Percentiles rank a stretch among this genome's conserved stretches.
Conservation (phyloP, 2,888 invertebrate genomes). For the Lithophane ornitopus region DNA sequence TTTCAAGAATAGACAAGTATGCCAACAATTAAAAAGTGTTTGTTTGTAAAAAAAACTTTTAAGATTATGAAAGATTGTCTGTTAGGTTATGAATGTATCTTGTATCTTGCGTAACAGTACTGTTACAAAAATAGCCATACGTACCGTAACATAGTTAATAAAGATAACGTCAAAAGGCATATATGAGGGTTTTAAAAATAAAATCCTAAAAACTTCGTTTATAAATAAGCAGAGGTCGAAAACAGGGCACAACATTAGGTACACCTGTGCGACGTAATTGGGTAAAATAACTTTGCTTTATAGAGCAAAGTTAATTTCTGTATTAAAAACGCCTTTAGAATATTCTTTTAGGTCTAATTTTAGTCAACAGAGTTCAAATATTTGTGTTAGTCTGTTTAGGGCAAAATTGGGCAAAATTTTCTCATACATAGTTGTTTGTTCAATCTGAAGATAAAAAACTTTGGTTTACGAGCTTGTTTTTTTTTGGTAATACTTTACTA, state of each 20-base stretch:
- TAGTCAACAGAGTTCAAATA: not conserved
- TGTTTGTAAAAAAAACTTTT: not conserved
- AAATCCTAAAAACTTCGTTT: constrained; percentile 39
- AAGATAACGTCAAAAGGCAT: constrained; percentile 28
- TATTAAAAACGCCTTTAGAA: constrained; percentile 41
- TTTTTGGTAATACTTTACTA: not conserved
- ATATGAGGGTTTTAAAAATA: constrained; percentile 32
- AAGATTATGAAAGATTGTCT: not conserved
- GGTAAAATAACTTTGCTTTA: constrained; percentile 50
- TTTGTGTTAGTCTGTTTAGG: not conserved
- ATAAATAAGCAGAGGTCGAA: constrained; percentile 43
- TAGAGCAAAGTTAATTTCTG: constrained; percentile 41
- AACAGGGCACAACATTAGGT: constrained; percentile 51
- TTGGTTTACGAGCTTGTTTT: not conserved
- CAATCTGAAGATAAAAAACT: not conserved
- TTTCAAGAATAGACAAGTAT: not conserved
- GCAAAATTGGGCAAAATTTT: not conserved
- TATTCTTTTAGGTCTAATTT: not conserved
- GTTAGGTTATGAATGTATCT: no score
- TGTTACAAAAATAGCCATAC: not conserved
- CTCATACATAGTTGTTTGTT: not conserved
- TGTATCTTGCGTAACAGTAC: not conserved
- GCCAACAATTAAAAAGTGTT: not conserved
- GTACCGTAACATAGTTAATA: not conserved
- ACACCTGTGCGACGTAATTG: constrained; percentile 62